Conservation (phyloP, 2,888 invertebrate genomes). For the Venusia cambrica region DNA sequence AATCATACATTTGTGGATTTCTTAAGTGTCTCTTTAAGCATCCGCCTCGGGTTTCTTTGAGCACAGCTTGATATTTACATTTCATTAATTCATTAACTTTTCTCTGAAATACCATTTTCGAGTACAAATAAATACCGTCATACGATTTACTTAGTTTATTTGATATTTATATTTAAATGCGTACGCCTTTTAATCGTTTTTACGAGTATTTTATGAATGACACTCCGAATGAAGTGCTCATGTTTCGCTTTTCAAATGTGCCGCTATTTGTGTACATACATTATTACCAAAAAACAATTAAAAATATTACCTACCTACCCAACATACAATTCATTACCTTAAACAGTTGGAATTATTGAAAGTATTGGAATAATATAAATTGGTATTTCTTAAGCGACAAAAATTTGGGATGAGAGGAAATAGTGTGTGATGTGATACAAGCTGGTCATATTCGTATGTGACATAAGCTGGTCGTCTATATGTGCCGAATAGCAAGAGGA, state of each 20-base stretch:
- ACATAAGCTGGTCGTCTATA: no score
- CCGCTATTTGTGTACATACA: neutral
- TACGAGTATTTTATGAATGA: constrained; percentile 43
- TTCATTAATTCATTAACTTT: constrained; percentile 23
- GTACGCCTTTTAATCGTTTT: constrained; percentile 36
- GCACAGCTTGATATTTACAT: constrained; percentile 19
- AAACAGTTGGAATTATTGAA: no score
- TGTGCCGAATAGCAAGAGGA: no score
- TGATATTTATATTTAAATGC: constrained; percentile 41
- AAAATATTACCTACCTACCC: no score
- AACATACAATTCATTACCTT: no score
- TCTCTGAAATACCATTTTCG: constrained; percentile 20
- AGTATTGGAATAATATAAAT: no score
- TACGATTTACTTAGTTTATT: constrained; percentile 40
- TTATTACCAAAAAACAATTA: no score
- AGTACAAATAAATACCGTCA: constrained; percentile 19
- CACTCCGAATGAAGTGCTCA: constrained; percentile 34
- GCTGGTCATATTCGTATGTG: no score
- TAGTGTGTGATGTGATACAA: no score
- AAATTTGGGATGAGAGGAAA: no score
- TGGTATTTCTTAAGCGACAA: no score
- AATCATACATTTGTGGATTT: neutral
- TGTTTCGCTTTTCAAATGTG: constrained; percentile 24
- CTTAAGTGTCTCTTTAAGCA: neutral
- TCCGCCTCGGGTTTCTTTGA: constrained; percentile 14